Evolutionary conservation across 2,888 invertebrate species (phyloP), one percentile per base, ranked within the genome.

Genomic region (Drosophila mercatorum): DNA sequence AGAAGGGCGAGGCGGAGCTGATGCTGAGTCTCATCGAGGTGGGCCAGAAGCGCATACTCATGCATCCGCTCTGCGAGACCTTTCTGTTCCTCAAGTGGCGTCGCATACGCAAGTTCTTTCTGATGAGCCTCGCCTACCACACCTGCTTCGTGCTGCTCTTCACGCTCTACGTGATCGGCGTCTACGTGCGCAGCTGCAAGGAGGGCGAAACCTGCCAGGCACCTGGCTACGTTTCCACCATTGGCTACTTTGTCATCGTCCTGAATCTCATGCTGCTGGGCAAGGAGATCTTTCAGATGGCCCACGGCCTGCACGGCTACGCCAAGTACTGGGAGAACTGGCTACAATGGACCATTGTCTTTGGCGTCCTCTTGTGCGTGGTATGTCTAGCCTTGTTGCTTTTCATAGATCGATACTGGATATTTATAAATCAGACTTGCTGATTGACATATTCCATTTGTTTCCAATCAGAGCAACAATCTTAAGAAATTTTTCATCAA

Each of bases 1-100:
- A 94, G 6, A 93, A 95, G 61, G 95, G 96, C 5, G 96, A 96
- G 92, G 95, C 96, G 0, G 96, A 95, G 81, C 93, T 96, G 31
- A 92, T 96, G 28, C 90, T 96, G 31, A 95, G 96, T 46, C 95
- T 96, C 81, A 95, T 96, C 55, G 96, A 97, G 94, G 96, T 96
- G 2, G 97, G 97, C 2, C 96, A 96, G 77, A 95, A 95, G 83
- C 95, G 96, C 60, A 94, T 97, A 10, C 92, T 97, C 3, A 96
- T 96, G 91, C 97, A 97, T 92, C 97, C 97, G 0, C 94, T 97
- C 0, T 97, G 96, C 75, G 97, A 97, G 92, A 97, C 97, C 4
- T 97, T 97, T 90, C 93, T 97, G 0, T 96, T 96, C 84, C 92
- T 97, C 26, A 97, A 97, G 93, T 97, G 97, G 97, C 93, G 95